Conservation (phyloP, 2,888 invertebrate species). For the Mythimna vitellina region DNA sequence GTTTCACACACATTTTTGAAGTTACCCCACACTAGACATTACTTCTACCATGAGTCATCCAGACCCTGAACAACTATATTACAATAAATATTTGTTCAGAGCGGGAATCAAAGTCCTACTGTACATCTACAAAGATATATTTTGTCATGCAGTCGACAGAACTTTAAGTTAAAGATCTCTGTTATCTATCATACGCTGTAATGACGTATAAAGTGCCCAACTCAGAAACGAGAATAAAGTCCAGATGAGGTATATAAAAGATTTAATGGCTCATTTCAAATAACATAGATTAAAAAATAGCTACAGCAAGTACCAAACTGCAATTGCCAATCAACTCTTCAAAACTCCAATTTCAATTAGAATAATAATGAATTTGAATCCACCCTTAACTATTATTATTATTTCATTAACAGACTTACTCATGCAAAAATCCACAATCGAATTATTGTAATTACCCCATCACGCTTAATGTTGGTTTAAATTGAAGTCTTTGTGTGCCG, state of each 20-base stretch:
- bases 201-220: not conserved
- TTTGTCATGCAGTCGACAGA: not conserved
- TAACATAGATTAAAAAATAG: not conserved
- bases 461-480: conserved; percentile 29
- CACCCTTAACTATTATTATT: conserved; percentile 11
- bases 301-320: too few species aligned
- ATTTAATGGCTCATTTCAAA: not conserved
- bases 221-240: too few species aligned
- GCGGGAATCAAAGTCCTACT: too few species aligned
- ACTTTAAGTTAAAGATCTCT: not conserved
- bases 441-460: conserved; percentile 32
- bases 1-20: too few species aligned
- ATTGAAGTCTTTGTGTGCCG: conserved; percentile 32
- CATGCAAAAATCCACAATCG: conserved; percentile 20
- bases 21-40: too few species aligned
- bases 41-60: too few species aligned
- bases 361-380: conserved; percentile 17
- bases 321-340: not conserved
- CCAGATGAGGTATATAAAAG: not conserved
- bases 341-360: conserved; percentile 10
- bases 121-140: not conserved
- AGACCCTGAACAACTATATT: too few species aligned
- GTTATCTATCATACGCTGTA: not conserved
- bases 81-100: too few species aligned
- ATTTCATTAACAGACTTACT: conserved; percentile 24